Percentiles rank a stretch among this genome's conserved stretches.
Conservation (phyloP, 2,888 invertebrate genomes). For the Amphiduros pacificus region DNA sequence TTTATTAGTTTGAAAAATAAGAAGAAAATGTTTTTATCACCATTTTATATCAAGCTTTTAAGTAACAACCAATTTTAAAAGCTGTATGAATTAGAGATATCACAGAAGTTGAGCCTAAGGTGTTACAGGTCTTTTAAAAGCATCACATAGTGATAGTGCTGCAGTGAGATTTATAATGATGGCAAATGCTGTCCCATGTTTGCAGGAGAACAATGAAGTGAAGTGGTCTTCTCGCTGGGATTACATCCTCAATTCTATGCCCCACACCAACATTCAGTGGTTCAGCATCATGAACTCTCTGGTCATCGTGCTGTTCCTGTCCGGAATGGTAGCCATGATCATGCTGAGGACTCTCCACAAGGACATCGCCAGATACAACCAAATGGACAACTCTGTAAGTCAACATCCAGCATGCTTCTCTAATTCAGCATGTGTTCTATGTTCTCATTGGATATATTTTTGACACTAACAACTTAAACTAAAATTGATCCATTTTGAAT, state of each 20-base stretch:
- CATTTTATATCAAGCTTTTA: too few species aligned
- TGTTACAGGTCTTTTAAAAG: too few species aligned
- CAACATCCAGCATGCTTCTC: too few species aligned
- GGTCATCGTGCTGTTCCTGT: slow-evolving; percentile 93
- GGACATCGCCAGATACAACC: slow-evolving; percentile 98
- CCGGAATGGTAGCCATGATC: slow-evolving; percentile 99
- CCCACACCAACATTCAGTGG: slow-evolving; percentile 98
- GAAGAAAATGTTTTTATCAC: too few species aligned
- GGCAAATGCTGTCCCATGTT: too few species aligned
- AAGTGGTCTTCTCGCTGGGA: slow-evolving; percentile 99
- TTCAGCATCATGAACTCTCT: slow-evolving; percentile 97
- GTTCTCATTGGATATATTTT: not conserved
- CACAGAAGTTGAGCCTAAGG: too few species aligned
- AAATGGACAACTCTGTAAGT: slow-evolving; percentile 67
- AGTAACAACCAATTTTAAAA: too few species aligned
- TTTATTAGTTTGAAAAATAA: too few species aligned
- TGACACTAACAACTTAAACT: not conserved
- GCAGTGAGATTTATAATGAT: too few species aligned
- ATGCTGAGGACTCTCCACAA: slow-evolving; percentile 93
- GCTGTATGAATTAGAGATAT: too few species aligned
- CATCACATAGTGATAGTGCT: not conserved
- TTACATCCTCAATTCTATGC: slow-evolving; percentile 97
- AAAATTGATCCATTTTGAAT: not conserved
- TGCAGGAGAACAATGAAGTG: slow-evolving; percentile 59
- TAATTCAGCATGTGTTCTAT: too few species aligned